Evolutionary conservation across 2,113 vertebrate genomes (phyloP).

Genomic region (Uria aalge): DNA sequence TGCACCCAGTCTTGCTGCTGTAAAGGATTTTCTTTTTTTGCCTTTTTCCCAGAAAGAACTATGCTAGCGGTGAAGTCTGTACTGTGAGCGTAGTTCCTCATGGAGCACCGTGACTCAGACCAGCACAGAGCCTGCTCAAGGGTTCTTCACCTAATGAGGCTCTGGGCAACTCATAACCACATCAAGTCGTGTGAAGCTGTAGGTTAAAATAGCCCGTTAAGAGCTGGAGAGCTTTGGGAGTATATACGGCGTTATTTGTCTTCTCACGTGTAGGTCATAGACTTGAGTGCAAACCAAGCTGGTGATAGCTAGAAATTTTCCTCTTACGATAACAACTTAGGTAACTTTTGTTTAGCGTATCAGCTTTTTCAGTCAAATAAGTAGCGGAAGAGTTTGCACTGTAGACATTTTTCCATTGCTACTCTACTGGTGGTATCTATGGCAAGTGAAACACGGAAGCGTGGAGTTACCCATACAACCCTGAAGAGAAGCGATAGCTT

Average conservation of each 20-base stretch:
- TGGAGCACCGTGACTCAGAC: neutral
- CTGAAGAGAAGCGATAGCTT: neutral
- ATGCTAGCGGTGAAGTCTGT: neutral
- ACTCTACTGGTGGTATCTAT: neutral
- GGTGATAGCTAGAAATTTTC: neutral
- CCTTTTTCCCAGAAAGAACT: neutral
- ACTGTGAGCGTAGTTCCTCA: neutral
- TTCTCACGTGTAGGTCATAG: neutral
- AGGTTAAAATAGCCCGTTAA: neutral
- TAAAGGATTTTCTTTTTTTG: neutral
- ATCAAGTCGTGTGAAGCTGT: neutral
- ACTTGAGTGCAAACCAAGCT: neutral
- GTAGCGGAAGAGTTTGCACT: neutral
- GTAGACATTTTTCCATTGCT: neutral
- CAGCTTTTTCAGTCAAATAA: neutral
- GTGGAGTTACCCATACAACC: neutral
- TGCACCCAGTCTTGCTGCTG: neutral
- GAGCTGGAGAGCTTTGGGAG: neutral
- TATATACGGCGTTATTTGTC: neutral
- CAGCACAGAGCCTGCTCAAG: neutral
- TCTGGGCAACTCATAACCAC: neutral
- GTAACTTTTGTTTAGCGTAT: neutral
- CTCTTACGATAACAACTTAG: neutral
- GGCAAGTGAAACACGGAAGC: neutral
- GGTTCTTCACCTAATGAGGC: neutral